Conservation (phyloP, 2,113 vertebrate genomes). For the Corydoras maculifer region DNA sequence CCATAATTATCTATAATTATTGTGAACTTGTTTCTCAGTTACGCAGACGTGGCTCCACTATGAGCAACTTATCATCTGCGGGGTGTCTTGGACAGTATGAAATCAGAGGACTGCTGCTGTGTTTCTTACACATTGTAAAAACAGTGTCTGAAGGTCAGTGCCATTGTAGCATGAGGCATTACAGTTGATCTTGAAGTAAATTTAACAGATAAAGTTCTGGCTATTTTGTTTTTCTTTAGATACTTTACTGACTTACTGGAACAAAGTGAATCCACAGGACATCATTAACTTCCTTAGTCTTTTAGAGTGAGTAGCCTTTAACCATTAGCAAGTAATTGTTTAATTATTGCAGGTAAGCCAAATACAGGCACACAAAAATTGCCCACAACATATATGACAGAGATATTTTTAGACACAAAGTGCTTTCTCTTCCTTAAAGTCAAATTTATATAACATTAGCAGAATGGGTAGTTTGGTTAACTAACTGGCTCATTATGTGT, state of each 20-base stretch:
- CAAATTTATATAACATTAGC: too few species aligned
- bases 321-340: background rate
- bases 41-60: slow-evolving; percentile 67
- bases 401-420: too few species aligned
- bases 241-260: slow-evolving; percentile 85
- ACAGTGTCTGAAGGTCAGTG: slow-evolving; percentile 88
- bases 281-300: slow-evolving; percentile 86
- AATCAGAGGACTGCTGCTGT: slow-evolving; percentile 82
- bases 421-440: too few species aligned
- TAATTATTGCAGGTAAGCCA: background rate
- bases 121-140: slow-evolving; percentile 83
- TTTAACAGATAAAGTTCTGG: background rate
- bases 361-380: background rate
- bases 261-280: slow-evolving; percentile 84
- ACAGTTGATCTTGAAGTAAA: background rate
- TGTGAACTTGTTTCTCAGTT: slow-evolving; percentile 48
- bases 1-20: background rate
- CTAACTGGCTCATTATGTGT: too few species aligned
- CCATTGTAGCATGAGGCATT: background rate
- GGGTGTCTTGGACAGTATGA: slow-evolving; percentile 83
- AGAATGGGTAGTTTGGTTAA: too few species aligned
- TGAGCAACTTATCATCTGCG: slow-evolving; percentile 70
- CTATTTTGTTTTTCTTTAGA: slow-evolving; percentile 58
- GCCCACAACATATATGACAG: too few species aligned
- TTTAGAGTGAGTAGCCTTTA: slow-evolving; percentile 81